Evolutionary conservation across 1,140 invertebrate species (phyloP), one percentile per base, ranked within the genome.

Genomic region (Panagrolaimus sp.): DNA sequence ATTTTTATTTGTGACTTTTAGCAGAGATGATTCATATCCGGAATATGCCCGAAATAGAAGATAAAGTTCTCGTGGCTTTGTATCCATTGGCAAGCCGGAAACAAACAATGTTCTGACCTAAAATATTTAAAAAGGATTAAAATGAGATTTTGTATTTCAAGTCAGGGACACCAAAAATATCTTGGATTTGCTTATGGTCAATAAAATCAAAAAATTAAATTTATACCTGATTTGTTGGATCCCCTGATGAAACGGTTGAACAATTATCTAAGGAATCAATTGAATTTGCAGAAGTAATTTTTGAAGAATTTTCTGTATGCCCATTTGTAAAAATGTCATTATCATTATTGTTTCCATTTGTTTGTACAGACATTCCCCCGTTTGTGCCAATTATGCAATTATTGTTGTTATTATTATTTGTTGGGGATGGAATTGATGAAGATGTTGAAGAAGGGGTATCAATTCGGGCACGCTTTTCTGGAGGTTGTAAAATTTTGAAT

Each of bases 1-100:
- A 89, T 98, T 98, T 90, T 98, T 99, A 87, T 93, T 96, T 72
- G 96, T 98, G 81, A 98, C 93, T 89, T 99, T 99, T 80, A 99
- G 87, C 80, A 98, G 88, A 71, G 94, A 98, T 79, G 94, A 92
- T 88, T 98, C 96, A 84, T 98, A 98, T 72, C 95, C 96, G 92
- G 96, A 94, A 86, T 97, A 98, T 79, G 93, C 93, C 89, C 96
- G 91, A 87, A 99, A 99, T 72, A 99, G 88, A 76, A 99, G 88
- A 87, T 99, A 99, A 15, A 99, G 88, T 86, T 99, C 96, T 78
- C 96, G 88, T 72, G 95, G 94, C 86, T 98, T 98, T 55, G 94
- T 94, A 84, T 99, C 96, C 94, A 98, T 98, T 62, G 96, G 96
- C 81, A 99, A 87, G 72, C 96, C 96, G 85, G 95, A 98, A 74